Conservation (phyloP, 2,797 vertebrate genomes). For the Diglossa cyanea region DNA sequence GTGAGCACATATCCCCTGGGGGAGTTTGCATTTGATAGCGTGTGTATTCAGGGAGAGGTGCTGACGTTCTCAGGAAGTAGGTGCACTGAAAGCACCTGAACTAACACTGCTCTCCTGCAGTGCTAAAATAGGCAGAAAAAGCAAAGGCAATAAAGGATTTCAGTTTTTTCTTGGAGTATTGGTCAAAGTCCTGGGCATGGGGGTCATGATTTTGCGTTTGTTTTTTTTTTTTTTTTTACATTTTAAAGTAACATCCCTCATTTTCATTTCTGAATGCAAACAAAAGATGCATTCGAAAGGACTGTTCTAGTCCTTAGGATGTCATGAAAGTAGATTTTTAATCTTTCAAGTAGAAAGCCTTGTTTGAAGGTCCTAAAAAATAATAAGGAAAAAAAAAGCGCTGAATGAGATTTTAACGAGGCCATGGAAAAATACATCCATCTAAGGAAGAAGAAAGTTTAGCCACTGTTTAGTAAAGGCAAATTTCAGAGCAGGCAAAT, state of each 20-base stretch:
- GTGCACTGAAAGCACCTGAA: slow-evolving; percentile 20
- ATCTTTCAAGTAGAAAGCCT: not conserved
- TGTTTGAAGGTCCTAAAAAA: not conserved
- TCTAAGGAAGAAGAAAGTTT: not conserved
- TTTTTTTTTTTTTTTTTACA: not conserved
- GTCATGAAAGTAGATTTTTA: not conserved
- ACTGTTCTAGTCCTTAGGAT: not conserved
- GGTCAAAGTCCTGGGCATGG: not conserved
- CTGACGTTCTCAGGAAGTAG: slow-evolving; percentile 3
- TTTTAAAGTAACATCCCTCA: not conserved
- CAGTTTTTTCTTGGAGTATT: not conserved
- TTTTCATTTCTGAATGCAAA: slow-evolving; percentile 10
- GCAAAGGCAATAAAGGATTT: not conserved
- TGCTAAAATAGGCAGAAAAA: not conserved
- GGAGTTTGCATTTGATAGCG: not conserved
- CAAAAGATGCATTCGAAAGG: not conserved
- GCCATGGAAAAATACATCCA: not conserved
- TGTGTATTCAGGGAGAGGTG: not conserved
- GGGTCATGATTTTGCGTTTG: not conserved
- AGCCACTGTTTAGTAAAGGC: not conserved
- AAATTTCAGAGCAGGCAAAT: not conserved
- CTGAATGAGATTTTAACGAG: slow-evolving; percentile 3
- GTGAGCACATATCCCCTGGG: not conserved
- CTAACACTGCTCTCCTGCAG: not conserved
- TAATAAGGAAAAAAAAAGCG: rapidly evolving